These are phyloP conservation scores for Hirundo rustica DNA, from an alignment of 2,797 vertebrate genomes.

Conservation along the genomic window DNA sequence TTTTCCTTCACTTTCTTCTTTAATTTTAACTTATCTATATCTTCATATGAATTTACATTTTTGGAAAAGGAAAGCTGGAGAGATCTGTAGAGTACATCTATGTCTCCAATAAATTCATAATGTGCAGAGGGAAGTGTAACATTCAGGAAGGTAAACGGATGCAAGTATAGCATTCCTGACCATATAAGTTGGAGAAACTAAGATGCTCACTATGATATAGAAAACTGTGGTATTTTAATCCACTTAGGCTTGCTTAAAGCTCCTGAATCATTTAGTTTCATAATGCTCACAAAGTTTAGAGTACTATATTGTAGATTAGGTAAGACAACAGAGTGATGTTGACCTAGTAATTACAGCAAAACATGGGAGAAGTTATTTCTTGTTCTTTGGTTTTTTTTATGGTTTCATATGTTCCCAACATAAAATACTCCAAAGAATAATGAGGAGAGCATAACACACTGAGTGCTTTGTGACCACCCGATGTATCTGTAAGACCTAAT, in stretches of 20 bases:
- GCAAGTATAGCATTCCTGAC: neutral
- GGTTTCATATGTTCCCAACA: neutral
- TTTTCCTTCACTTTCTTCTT: neutral
- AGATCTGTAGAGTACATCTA: neutral
- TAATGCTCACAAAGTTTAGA: neutral
- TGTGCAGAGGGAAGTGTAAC: neutral
- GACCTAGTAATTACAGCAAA: neutral
- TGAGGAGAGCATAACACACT: neutral
- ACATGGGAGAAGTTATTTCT: neutral
- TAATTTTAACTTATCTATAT: neutral
- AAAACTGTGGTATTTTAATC: neutral
- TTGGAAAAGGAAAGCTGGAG: neutral
- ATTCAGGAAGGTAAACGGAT: neutral
- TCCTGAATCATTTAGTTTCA: neutral
- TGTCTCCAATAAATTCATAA: neutral
- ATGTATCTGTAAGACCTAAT: slow-evolving; percentile 7
- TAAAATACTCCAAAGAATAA: neutral
- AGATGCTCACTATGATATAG: neutral
- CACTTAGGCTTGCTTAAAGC: neutral
- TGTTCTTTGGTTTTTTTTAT: slow-evolving; percentile 2
- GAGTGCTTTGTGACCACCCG: slow-evolving; percentile 18
- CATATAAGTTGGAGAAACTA: neutral
- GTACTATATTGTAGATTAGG: neutral
- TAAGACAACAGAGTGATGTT: neutral
- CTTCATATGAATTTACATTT: neutral